Evolutionary conservation across 1,140 invertebrate genomes (phyloP).

Genomic region (Drosophila ambigua): DNA sequence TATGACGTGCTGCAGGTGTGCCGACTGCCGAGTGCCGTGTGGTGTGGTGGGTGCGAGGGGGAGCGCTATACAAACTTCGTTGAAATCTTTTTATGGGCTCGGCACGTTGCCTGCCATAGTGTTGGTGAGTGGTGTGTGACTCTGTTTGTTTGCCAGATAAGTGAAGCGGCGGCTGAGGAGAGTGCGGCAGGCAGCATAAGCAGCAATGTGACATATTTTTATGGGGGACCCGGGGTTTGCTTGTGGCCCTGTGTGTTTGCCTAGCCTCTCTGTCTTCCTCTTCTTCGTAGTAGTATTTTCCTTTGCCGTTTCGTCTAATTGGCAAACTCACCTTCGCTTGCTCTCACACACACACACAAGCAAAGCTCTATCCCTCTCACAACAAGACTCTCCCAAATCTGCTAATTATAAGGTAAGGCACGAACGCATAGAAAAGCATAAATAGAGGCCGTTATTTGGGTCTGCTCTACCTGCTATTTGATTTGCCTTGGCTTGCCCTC

Average conservation of each 20-base stretch:
- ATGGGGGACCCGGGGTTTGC: conserved; percentile 57
- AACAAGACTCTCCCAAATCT: not conserved
- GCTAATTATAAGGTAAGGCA: no score
- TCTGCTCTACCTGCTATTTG: no score
- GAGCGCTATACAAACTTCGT: conserved; percentile 13
- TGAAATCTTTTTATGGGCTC: conserved; percentile 70
- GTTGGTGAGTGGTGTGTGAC: conserved; percentile 16
- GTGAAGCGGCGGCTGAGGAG: conserved; percentile 10
- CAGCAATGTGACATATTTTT: conserved; percentile 74
- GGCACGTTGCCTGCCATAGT: conserved; percentile 57
- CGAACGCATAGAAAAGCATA: no score
- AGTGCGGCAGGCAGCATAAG: conserved; percentile 20
- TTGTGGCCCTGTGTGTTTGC: conserved; percentile 42
- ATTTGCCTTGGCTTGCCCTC: not conserved
- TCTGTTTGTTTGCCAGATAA: conserved; percentile 63
- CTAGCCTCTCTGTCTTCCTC: conserved; percentile 18
- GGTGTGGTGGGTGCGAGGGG: conserved; percentile 10
- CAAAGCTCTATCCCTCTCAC: conserved; percentile 3
- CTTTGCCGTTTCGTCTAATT: conserved; percentile 20
- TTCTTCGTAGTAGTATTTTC: conserved; percentile 25
- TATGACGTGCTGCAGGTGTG: conserved; percentile 48
- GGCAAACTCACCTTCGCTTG: conserved; percentile 47
- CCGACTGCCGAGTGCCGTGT: not conserved
- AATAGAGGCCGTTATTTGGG: no score
- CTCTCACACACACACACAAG: conserved; percentile 22